Evolutionary conservation across 2,797 vertebrate species (phyloP).

Genomic region (Cephalopachus bancanus): DNA sequence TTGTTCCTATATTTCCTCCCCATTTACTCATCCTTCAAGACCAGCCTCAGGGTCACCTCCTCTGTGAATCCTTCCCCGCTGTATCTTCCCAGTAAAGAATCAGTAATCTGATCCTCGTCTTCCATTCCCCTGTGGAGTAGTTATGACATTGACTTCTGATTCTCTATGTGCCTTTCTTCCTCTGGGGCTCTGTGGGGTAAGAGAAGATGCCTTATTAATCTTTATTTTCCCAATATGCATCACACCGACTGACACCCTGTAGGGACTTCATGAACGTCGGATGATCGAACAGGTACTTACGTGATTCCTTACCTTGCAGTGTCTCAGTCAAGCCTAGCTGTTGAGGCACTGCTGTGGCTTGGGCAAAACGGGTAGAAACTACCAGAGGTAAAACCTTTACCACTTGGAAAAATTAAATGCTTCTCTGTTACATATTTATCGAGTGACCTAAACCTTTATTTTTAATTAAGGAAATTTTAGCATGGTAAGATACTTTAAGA

Average conservation of each 20-base stretch:
- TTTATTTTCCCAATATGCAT: background rate
- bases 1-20: background rate
- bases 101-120: background rate
- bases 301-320: background rate
- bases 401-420: background rate
- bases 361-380: background rate
- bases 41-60: background rate
- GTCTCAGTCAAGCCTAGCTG: background rate
- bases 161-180: background rate
- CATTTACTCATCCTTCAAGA: background rate
- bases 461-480: constrained; percentile 27
- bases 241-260: background rate
- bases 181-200: background rate
- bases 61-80: background rate
- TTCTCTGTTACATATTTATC: background rate
- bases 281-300: background rate
- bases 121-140: background rate
- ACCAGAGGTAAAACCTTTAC: background rate
- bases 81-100: background rate
- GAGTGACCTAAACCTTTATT: background rate
- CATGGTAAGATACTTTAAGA: background rate
- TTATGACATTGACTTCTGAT: background rate
- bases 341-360: background rate
- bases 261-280: background rate
- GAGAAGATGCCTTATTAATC: background rate